Evolutionary conservation across 1,140 invertebrate genomes (phyloP).

Genomic region (Drosophila hydei): DNA sequence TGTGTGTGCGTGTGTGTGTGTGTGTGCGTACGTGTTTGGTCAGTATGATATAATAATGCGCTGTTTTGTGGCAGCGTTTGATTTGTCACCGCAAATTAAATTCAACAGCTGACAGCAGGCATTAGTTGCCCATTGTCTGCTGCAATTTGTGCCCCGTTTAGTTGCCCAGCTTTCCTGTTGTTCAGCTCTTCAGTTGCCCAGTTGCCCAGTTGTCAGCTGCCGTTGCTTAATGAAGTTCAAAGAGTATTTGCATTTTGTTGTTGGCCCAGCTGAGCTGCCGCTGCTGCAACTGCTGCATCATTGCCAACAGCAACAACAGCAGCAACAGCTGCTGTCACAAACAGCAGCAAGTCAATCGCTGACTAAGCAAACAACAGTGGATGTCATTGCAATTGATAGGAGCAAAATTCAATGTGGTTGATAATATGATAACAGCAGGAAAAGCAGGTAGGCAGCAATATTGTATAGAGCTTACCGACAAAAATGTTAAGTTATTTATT

Average conservation of each 20-base stretch:
- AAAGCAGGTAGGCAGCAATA: too few relatives aligned
- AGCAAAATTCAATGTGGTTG: not conserved
- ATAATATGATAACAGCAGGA: too few relatives aligned
- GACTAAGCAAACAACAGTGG: conserved; percentile 43
- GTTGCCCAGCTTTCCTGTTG: not conserved
- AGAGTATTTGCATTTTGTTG: conserved; percentile 54
- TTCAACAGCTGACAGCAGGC: conserved; percentile 49
- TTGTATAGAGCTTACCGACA: too few relatives aligned
- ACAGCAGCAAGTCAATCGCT: conserved; percentile 68
- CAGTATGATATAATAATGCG: conserved; percentile 63
- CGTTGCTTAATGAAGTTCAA: conserved; percentile 59
- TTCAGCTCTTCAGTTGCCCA: not conserved
- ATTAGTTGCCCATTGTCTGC: conserved; percentile 1
- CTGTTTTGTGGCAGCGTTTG: conserved; percentile 63
- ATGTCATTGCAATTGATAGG: not conserved
- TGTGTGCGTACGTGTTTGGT: conserved; percentile 21
- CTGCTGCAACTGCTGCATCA: conserved; percentile 4
- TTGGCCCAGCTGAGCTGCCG: conserved; percentile 5
- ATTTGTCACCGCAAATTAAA: conserved; percentile 70
- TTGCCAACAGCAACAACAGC: not conserved
- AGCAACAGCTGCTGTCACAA: conserved; percentile 43
- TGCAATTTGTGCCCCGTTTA: conserved; percentile 8
- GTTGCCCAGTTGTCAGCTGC: conserved; percentile 26
- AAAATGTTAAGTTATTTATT: too few relatives aligned
- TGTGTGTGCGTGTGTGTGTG: not conserved